phyloP scores from a whole-genome alignment of 2,888 invertebrate species.

The Schrankia costaestrigalis region DNA sequence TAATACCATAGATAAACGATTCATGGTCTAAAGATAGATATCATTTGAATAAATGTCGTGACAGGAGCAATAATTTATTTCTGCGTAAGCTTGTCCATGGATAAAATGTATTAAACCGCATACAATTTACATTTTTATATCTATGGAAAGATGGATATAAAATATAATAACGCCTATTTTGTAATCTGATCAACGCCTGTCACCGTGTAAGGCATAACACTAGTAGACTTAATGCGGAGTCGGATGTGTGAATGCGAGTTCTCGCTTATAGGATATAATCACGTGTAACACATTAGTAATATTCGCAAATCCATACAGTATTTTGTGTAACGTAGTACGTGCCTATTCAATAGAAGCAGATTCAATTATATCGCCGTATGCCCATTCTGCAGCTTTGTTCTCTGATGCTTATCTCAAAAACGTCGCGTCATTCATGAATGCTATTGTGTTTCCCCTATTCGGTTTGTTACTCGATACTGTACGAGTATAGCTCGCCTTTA shows the following conservation, averaged over 20 bases:
- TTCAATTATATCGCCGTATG: conserved; percentile 38
- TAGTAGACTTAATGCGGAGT: no score
- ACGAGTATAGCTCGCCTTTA: conserved; percentile 31
- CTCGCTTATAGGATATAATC: conserved; percentile 2
- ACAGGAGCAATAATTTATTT: conserved; percentile 50
- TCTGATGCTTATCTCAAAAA: conserved; percentile 49
- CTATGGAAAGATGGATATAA: conserved; percentile 34
- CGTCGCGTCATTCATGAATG: conserved; percentile 51
- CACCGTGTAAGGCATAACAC: no score
- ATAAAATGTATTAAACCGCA: conserved; percentile 43
- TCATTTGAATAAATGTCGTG: conserved; percentile 53
- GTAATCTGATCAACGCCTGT: conserved; percentile 35
- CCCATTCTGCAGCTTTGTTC: conserved; percentile 41
- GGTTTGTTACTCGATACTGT: conserved; percentile 53
- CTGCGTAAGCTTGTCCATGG: conserved; percentile 40
- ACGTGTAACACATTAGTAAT: conserved; percentile 21
- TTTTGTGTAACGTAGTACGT: conserved; percentile 57
- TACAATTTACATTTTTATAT: conserved; percentile 58
- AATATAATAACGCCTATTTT: conserved; percentile 36
- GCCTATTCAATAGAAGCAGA: conserved; percentile 53
- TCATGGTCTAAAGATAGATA: conserved; percentile 37
- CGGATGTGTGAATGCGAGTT: conserved; percentile 34
- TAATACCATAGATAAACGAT: conserved; percentile 33
- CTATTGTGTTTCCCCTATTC: conserved; percentile 57
- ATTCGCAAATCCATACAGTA: conserved; percentile 37